Conservation (phyloP, 92 coral and sea anemone genomes). For the Palythoa caribaeorum region DNA sequence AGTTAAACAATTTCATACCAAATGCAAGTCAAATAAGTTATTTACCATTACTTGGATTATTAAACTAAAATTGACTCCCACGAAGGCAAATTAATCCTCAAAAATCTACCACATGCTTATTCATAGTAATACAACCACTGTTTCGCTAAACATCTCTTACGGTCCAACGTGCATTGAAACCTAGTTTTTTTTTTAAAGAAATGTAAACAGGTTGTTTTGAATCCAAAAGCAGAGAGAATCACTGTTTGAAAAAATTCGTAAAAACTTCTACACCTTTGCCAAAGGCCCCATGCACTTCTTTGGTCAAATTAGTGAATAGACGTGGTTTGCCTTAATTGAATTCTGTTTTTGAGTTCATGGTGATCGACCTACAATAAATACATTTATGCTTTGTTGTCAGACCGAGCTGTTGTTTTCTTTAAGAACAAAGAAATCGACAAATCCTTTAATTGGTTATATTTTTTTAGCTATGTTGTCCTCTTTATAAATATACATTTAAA, state of each 20-base stretch:
- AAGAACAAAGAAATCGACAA: neutral
- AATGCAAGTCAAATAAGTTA: neutral
- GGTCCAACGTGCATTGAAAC: neutral
- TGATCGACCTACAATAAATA: neutral
- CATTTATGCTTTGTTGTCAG: neutral
- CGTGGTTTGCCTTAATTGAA: neutral
- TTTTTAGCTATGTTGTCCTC: neutral
- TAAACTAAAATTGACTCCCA: constrained; percentile 15
- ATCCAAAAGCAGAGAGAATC: neutral
- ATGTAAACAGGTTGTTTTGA: neutral
- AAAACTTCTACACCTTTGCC: neutral
- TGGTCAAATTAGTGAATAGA: neutral
- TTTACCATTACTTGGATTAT: neutral
- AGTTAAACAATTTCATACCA: neutral
- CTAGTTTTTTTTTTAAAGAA: neutral
- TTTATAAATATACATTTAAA: neutral
- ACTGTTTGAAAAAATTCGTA: neutral
- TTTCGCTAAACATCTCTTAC: neutral
- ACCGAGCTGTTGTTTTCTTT: neutral
- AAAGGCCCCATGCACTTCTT: neutral
- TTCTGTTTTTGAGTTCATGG: neutral
- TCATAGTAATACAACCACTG: too few relatives aligned
- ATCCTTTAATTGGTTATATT: neutral
- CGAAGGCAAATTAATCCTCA: neutral
- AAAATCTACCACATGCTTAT: neutral